phyloP scores from a whole-genome alignment of 2,113 vertebrate species.

The Zapornia atra region DNA sequence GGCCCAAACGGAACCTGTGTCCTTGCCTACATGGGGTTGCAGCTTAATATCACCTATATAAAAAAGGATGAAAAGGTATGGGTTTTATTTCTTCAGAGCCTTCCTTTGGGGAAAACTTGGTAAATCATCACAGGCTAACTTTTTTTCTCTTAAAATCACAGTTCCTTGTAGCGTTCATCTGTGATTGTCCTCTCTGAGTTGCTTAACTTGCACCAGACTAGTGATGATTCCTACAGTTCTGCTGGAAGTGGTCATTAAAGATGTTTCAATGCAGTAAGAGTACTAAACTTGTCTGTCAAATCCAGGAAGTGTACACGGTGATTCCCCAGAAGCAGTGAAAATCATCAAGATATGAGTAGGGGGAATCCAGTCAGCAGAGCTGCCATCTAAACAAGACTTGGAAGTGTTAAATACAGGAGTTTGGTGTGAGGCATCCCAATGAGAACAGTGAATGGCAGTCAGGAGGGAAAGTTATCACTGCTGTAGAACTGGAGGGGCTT shows the following conservation, averaged over 20 bases:
- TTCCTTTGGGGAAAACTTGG: neutral
- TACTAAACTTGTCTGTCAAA: neutral
- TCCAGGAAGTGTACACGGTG: neutral
- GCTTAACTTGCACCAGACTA: neutral
- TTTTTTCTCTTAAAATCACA: neutral
- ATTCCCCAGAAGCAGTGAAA: neutral
- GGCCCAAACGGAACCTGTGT: slow-evolving; percentile 82
- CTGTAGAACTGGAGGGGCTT: neutral
- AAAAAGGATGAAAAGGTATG: slow-evolving; percentile 76
- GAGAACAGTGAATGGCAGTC: neutral
- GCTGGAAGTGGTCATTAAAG: neutral
- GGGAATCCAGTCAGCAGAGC: neutral
- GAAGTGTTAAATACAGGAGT: neutral
- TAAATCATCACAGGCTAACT: neutral
- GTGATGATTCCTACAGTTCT: neutral
- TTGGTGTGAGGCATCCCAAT: neutral
- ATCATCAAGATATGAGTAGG: neutral
- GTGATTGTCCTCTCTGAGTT: neutral
- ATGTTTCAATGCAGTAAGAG: neutral
- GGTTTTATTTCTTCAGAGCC: neutral
- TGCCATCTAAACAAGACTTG: neutral
- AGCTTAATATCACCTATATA: slow-evolving; percentile 85
- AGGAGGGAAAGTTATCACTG: neutral
- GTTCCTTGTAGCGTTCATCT: neutral
- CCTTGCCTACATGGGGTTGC: slow-evolving; percentile 87